Evolutionary conservation across 2,888 invertebrate genomes (phyloP).

Genomic region (Drosophila nigricruria): DNA sequence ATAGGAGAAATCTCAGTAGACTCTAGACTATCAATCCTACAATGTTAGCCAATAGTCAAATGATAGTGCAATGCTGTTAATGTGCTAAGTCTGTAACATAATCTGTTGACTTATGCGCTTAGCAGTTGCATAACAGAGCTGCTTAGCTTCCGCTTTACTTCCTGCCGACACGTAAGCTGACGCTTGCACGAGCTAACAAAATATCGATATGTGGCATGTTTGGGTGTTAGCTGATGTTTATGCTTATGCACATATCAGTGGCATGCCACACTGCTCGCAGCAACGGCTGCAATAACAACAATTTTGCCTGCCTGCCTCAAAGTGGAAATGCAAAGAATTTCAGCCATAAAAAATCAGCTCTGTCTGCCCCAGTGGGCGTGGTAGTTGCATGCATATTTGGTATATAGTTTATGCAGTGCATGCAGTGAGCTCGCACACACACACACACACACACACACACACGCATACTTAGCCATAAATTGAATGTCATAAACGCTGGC

Average conservation of each 20-base stretch:
- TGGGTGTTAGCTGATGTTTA: constrained; percentile 13
- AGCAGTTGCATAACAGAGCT: constrained; percentile 10
- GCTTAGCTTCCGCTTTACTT: not conserved
- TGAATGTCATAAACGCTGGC: constrained; percentile 37
- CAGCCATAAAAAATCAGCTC: constrained; percentile 48
- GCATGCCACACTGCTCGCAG: constrained; percentile 11
- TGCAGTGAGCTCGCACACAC: constrained; percentile 1
- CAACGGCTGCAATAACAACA: constrained; percentile 17
- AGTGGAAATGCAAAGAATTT: constrained; percentile 27
- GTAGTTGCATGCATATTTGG: constrained; percentile 6
- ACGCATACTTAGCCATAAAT: constrained; percentile 15
- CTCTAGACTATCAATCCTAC: not conserved
- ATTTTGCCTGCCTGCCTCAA: constrained; percentile 13
- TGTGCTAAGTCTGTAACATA: not conserved
- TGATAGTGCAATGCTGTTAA: not conserved
- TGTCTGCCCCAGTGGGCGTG: constrained; percentile 19
- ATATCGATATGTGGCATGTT: constrained; percentile 17
- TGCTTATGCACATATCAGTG: constrained; percentile 20
- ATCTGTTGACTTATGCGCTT: not conserved
- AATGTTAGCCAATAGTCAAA: not conserved
- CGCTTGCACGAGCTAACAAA: constrained; percentile 6
- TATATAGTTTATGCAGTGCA: constrained; percentile 18
- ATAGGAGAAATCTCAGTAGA: not conserved
- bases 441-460: constrained; percentile 4
- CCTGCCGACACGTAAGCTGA: not conserved